Conservation (phyloP, 2,113 vertebrate genomes). For the Prionailurus bengalensis region DNA sequence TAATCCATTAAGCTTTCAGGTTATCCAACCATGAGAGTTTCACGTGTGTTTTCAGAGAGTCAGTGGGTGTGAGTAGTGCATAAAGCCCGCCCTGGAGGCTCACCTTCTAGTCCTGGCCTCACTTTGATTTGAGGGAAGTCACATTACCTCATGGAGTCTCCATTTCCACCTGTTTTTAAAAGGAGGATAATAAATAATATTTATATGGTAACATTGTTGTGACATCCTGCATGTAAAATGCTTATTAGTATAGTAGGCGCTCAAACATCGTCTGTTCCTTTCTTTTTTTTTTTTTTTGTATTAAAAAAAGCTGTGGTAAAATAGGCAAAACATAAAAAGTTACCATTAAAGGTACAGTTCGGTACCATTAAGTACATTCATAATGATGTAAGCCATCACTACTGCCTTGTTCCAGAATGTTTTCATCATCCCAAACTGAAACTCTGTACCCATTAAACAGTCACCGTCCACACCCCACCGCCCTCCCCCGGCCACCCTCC, state of each 20-base stretch:
- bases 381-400: background rate
- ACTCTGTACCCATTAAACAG: background rate
- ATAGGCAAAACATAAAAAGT: background rate
- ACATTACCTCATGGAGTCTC: background rate
- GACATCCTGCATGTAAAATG: too few species aligned
- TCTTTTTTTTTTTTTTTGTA: background rate
- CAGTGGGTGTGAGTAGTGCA: background rate
- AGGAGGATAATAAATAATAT: background rate
- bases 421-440: background rate
- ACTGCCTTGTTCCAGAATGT: background rate
- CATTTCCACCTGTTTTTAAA: background rate
- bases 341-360: background rate
- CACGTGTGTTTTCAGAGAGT: background rate
- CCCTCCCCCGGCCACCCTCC: background rate
- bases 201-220: background rate
- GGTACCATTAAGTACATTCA: background rate
- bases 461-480: rapidly evolving
- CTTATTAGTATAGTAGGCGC: background rate
- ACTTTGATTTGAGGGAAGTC: background rate
- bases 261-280: background rate
- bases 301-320: background rate
- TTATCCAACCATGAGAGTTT: background rate
- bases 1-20: background rate
- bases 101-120: background rate
- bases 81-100: background rate